Conservation (phyloP, 1,140 invertebrate species). For the Agrypnia vestita region DNA sequence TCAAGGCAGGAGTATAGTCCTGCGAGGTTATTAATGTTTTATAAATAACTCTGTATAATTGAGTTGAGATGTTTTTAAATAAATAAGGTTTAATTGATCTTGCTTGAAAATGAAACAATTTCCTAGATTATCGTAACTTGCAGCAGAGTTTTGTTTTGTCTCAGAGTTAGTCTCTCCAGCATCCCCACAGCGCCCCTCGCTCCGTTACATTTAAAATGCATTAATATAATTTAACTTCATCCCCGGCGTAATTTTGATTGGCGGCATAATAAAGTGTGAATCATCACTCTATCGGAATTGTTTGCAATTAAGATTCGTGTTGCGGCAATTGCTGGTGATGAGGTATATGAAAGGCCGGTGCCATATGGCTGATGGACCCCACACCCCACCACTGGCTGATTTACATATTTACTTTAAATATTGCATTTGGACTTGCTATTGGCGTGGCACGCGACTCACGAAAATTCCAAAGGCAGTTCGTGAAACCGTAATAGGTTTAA, state of each 20-base stretch:
- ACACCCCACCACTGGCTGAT: constrained; percentile 49
- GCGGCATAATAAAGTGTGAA: constrained; percentile 55
- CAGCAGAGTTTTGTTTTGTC: too few relatives aligned
- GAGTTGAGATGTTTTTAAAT: too few relatives aligned
- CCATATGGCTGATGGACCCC: constrained; percentile 42
- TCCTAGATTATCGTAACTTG: too few relatives aligned
- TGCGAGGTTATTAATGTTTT: too few relatives aligned
- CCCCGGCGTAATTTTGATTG: constrained; percentile 14
- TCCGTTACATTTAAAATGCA: constrained; percentile 38
- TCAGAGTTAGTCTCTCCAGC: background rate
- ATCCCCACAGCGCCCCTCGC: background rate
- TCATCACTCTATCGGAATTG: constrained; percentile 56
- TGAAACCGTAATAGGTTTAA: background rate
- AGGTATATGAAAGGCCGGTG: constrained; percentile 3
- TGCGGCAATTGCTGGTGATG: constrained; percentile 51
- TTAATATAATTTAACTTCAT: constrained; percentile 47
- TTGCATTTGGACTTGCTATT: constrained; percentile 56
- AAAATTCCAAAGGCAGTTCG: constrained; percentile 13
- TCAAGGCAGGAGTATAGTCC: too few relatives aligned
- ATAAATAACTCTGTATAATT: too few relatives aligned
- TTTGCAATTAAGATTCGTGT: constrained; percentile 57
- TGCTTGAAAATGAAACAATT: too few relatives aligned
- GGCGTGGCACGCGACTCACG: constrained; percentile 51
- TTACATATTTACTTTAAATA: constrained; percentile 61
- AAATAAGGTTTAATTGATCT: too few relatives aligned